Percentiles rank a stretch among this genome's conserved stretches.
Conservation (phyloP, 2,888 invertebrate genomes). For the Drosophila hamatofila region DNA sequence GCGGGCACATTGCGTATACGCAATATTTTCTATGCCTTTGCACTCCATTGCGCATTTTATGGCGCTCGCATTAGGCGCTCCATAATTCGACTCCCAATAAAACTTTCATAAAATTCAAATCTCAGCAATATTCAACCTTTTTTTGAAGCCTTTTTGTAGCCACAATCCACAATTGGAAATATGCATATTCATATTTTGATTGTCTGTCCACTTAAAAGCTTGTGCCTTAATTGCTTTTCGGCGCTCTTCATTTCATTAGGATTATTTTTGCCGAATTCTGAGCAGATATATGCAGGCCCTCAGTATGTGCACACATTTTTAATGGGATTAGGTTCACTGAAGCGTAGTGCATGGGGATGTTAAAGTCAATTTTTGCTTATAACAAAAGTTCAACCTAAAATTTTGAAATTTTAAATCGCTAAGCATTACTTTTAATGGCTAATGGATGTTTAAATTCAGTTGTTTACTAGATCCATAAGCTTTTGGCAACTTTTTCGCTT, state of each 20-base stretch:
- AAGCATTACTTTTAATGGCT: slow-evolving; percentile 2
- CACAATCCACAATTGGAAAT: slow-evolving; percentile 41
- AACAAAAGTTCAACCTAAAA: slow-evolving; percentile 7
- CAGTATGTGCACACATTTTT: slow-evolving; percentile 34
- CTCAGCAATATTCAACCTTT: slow-evolving; percentile 12
- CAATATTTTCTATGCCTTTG: slow-evolving; percentile 39
- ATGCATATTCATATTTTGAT: slow-evolving; percentile 65
- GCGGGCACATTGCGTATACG: slow-evolving; percentile 27
- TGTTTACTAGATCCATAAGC: neutral
- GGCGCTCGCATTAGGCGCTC: slow-evolving; percentile 39
- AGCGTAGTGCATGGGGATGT: neutral
- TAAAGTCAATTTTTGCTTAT: neutral
- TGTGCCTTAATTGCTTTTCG: slow-evolving; percentile 63
- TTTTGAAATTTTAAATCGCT: neutral
- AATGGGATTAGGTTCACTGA: slow-evolving; percentile 49
- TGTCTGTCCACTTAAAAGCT: slow-evolving; percentile 63
- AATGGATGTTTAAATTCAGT: neutral
- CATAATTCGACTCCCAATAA: slow-evolving; percentile 18
- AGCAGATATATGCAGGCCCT: neutral
- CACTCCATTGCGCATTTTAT: slow-evolving; percentile 58
- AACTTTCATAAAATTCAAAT: slow-evolving; percentile 51
- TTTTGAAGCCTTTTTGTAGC: slow-evolving; percentile 16
- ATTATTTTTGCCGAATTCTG: slow-evolving; percentile 30
- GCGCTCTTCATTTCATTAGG: slow-evolving; percentile 19
- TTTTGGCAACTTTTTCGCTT: too few relatives aligned